Evolutionary conservation across 2,113 vertebrate genomes (phyloP).

Genomic region (Corythoichthys intestinalis): DNA sequence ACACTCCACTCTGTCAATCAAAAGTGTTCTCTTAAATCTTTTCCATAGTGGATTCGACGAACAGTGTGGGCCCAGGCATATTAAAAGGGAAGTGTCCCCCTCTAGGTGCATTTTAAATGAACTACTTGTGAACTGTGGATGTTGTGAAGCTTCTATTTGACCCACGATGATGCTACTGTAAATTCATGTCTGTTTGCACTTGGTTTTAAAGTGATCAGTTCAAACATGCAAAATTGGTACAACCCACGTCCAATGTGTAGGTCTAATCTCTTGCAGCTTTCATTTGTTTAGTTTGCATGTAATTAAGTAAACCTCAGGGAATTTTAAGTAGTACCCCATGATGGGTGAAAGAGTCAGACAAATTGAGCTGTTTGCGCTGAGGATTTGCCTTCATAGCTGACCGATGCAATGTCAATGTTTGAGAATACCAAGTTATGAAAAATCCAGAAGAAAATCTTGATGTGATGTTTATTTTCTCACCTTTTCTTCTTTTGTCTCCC

Average conservation of each 20-base stretch:
- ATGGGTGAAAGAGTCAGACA: constrained; percentile 24
- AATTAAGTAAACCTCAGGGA: constrained; percentile 39
- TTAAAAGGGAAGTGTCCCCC: constrained; percentile 38
- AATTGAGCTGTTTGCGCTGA: background rate
- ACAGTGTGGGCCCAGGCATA: background rate
- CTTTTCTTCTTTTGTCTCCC: constrained; percentile 55
- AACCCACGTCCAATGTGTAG: constrained; percentile 39
- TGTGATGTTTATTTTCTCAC: constrained; percentile 30
- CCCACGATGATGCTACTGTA: constrained; percentile 10
- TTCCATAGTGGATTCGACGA: constrained; percentile 22
- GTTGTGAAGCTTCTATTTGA: constrained; percentile 20
- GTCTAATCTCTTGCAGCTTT: constrained; percentile 45
- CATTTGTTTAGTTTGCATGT: constrained; percentile 44
- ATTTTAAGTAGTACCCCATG: constrained; percentile 27
- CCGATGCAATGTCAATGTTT: background rate
- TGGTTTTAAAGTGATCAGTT: constrained; percentile 52
- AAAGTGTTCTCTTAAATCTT: constrained; percentile 25
- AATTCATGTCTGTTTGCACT: constrained; percentile 48
- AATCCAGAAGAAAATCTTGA: background rate
- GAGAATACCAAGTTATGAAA: background rate
- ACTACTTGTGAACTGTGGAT: constrained; percentile 23
- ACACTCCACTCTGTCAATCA: constrained; percentile 29
- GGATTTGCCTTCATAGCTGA: constrained; percentile 13
- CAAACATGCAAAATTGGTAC: constrained; percentile 27
- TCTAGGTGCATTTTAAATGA: constrained; percentile 35